Conservation (phyloP, 2,888 invertebrate genomes). For the Oscheius sp. region DNA sequence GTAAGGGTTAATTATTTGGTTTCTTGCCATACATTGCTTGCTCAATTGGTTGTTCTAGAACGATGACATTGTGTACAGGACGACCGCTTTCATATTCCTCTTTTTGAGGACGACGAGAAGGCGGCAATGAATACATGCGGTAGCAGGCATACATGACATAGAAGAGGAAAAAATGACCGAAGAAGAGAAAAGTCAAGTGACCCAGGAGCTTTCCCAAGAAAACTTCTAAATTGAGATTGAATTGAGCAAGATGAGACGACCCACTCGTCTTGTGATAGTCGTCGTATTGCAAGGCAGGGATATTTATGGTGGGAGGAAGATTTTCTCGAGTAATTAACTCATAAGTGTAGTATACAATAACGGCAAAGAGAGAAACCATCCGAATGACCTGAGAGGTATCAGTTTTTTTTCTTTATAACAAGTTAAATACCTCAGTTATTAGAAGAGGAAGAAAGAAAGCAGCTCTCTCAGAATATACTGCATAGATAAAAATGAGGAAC, state of each 20-base stretch:
- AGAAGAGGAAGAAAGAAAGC: constrained; percentile 42
- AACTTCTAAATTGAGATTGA: background rate
- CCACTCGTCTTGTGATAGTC: constrained; percentile 42
- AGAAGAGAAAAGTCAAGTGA: constrained; percentile 44
- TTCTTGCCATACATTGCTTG: constrained; percentile 61
- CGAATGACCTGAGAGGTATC: constrained; percentile 33
- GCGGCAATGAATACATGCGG: background rate
- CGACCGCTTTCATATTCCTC: constrained; percentile 42
- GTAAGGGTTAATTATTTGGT: background rate
- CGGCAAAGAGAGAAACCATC: constrained; percentile 31
- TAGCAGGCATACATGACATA: constrained; percentile 44
- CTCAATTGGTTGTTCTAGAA: constrained; percentile 58
- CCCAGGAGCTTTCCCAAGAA: constrained; percentile 34
- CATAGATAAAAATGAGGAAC: constrained; percentile 44
- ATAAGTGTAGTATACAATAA: constrained; percentile 41
- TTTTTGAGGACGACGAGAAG: constrained; percentile 15
- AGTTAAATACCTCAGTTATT: constrained; percentile 37
- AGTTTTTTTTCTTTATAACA: background rate
- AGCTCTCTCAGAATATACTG: constrained; percentile 40
- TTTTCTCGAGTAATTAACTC: constrained; percentile 41
- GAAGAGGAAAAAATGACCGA: constrained; percentile 41
- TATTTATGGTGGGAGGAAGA: constrained; percentile 36
- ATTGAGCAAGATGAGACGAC: background rate
- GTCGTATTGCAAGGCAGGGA: constrained; percentile 47
- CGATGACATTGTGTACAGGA: constrained; percentile 52